Evolutionary conservation across 2,113 vertebrate species (phyloP), one percentile per base, ranked within the genome.

Genomic region (Syngnathoides biaculeatus): DNA sequence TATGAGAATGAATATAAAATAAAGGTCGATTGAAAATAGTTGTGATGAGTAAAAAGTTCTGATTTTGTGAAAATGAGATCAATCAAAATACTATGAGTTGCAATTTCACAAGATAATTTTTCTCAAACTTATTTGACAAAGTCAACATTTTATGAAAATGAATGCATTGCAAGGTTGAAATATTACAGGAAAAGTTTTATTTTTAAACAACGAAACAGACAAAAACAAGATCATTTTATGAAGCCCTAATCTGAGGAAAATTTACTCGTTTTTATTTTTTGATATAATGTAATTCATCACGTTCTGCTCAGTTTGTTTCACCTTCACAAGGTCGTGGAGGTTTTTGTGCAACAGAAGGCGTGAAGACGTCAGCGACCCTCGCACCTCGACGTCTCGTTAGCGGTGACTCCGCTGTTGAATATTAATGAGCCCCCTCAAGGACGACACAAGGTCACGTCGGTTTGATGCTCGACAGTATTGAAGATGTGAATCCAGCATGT

Each of bases 351-450:
- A 78, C 26, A 40, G 47, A 47, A 27, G 63, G 64, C 52, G 52
- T 65, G 69, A 64, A 40, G 43, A 68, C 65, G 74, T 43, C 14
- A 39, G 19, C 74, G 80, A 83, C 89, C 86, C 63, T 67, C 17
- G 12, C 74, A 72, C 62, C 75, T 71, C 77, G 58, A 71, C 69
- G 77, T 86, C 85, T 74, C 77, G 73, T 75, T 79, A 72, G 73
- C 73, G 70, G 75, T 74, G 81, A 85, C 78, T 83, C 77, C 64
- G 42, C 62, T 79, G 77, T 83, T 85, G 84, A 85, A 82, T 88
- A 88, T 88, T 87, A 87, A 88, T 88, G 83, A 83, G 67, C 80
- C 48, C 48, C 82, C 84, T 87, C 87, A 89, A 86, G 87, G 87
- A 83, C 84, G 80, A 84, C 50, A 56, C 63, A 85, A 89, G 89